Conservation (phyloP, 92 coral and sea anemone species). For the Paramuricea clavata region DNA sequence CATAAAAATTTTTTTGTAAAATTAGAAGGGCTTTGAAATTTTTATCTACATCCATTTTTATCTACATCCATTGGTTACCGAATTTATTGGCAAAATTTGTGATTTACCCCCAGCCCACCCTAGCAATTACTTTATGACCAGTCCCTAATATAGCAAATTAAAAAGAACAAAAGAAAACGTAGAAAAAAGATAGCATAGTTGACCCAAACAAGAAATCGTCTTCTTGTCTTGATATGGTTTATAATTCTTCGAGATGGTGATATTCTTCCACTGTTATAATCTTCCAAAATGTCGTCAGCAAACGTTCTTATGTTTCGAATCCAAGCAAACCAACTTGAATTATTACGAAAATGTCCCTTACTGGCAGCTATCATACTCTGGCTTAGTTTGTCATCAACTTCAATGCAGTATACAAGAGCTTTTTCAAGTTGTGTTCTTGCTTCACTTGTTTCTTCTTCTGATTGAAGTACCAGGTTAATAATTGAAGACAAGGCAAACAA, state of each 20-base stretch:
- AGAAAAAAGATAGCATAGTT: too few relatives aligned
- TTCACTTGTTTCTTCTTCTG: too few relatives aligned
- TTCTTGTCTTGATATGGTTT: not conserved
- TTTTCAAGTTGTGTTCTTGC: not conserved
- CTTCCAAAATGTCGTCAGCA: not conserved
- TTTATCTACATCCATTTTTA: too few relatives aligned
- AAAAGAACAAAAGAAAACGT: too few relatives aligned
- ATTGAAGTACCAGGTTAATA: not conserved
- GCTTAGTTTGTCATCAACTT: not conserved
- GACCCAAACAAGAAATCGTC: not conserved
- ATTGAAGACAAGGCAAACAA: not conserved
- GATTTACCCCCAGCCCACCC: too few relatives aligned
- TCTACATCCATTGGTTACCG: too few relatives aligned
- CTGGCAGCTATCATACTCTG: not conserved
- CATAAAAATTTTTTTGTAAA: too few relatives aligned
- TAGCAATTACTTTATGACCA: too few relatives aligned
- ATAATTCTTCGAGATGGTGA: not conserved
- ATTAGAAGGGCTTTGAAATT: too few relatives aligned
- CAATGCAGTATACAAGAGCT: not conserved
- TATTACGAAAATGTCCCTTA: not conserved
- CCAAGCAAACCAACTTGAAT: not conserved
- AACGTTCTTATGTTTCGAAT: not conserved
- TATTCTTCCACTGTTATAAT: not conserved
- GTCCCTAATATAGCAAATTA: too few relatives aligned
- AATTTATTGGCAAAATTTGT: too few relatives aligned